phyloP scores from a whole-genome alignment of 2,113 vertebrate genomes.

The Chiloscyllium plagiosum region DNA sequence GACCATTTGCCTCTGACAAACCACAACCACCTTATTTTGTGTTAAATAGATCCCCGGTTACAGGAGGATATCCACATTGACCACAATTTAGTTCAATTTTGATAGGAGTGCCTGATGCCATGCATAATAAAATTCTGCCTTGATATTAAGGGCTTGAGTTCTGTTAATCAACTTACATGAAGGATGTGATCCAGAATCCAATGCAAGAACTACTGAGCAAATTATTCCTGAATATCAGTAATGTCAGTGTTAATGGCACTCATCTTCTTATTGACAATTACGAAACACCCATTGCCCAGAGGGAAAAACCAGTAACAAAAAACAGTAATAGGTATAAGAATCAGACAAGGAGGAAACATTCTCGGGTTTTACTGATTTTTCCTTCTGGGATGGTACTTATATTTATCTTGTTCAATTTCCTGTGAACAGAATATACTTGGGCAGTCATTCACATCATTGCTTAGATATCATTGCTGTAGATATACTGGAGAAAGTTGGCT shows the following conservation, averaged over 20 bases:
- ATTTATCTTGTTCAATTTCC: background rate
- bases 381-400: background rate
- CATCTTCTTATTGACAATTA: background rate
- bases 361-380: too few relatives aligned
- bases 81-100: background rate
- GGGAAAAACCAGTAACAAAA: too few relatives aligned
- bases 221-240: background rate
- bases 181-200: background rate
- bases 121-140: background rate
- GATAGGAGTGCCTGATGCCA: background rate
- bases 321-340: too few relatives aligned
- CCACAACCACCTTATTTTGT: slow-evolving; percentile 4
- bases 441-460: background rate
- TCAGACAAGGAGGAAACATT: too few relatives aligned
- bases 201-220: background rate
- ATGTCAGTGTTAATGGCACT: background rate
- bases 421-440: background rate
- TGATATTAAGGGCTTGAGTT: background rate
- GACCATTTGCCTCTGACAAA: background rate
- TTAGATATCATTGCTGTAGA: background rate
- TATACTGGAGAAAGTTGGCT: background rate
- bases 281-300: background rate
- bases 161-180: background rate
- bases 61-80: background rate
- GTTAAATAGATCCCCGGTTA: background rate